Conservation (phyloP, 2,797 vertebrate species). For the Bradypodion ventrale region DNA sequence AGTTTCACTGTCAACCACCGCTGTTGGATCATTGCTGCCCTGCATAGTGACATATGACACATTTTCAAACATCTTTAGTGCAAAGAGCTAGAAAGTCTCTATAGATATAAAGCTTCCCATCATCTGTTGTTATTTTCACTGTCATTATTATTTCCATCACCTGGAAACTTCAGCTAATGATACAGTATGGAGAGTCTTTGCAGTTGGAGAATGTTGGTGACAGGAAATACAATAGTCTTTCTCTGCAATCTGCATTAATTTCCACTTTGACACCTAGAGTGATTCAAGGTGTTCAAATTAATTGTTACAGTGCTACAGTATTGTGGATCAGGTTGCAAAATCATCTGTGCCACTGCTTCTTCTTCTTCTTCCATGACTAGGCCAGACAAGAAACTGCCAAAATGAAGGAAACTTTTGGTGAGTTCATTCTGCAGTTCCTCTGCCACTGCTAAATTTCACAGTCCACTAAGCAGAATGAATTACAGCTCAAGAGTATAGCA, state of each 20-base stretch:
- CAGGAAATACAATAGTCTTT: not conserved
- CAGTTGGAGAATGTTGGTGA: not conserved
- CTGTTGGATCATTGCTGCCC: not conserved
- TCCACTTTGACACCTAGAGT: conserved; percentile 3
- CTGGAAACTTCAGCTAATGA: not conserved
- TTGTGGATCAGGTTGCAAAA: not conserved
- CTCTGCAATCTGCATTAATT: not conserved
- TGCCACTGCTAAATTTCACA: no score
- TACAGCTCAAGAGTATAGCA: no score
- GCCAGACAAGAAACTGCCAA: no score
- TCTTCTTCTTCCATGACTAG: no score
- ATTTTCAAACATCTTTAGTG: not conserved
- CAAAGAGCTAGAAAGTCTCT: not conserved
- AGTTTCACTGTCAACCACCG: not conserved
- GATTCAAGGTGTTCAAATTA: conserved; percentile 15
- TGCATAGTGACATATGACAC: not conserved
- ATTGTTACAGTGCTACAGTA: not conserved
- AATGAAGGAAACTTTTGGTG: no score
- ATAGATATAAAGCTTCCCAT: not conserved
- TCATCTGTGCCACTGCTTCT: not conserved
- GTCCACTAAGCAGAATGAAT: no score
- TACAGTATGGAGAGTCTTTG: not conserved
- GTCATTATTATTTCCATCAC: conserved; percentile 2
- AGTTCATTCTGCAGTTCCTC: no score
- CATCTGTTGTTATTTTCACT: conserved; percentile 7